phyloP scores from a whole-genome alignment of 2,797 vertebrate species.

The Malurus splendens region DNA sequence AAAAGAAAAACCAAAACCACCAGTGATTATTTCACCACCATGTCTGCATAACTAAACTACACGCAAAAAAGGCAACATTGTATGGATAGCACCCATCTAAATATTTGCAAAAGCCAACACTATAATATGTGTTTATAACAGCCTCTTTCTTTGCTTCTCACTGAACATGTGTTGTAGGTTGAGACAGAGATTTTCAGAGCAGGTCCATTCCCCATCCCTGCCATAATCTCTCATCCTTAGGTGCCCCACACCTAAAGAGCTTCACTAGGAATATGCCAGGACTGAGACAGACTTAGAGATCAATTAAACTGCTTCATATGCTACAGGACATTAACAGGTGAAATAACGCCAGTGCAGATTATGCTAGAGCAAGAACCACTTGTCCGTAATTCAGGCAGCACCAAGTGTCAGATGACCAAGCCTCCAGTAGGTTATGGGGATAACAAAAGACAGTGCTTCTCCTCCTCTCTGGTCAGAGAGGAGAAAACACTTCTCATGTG shows the following conservation, averaged over 20 bases:
- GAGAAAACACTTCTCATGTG: fast-evolving
- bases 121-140: too few species aligned
- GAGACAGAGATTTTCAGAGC: background rate
- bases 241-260: background rate
- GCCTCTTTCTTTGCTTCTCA: background rate
- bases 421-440: fast-evolving
- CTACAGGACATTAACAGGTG: background rate
- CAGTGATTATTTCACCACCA: too few species aligned
- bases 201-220: background rate
- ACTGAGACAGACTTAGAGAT: background rate
- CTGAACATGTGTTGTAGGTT: fast-evolving
- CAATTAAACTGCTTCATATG: background rate
- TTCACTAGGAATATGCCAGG: background rate
- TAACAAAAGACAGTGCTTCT: background rate
- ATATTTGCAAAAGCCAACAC: too few species aligned
- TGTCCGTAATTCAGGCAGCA: background rate
- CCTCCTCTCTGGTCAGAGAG: background rate
- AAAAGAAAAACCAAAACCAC: too few species aligned
- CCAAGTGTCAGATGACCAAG: background rate
- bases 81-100: too few species aligned
- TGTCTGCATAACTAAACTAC: too few species aligned
- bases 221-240: too few species aligned
- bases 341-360: background rate
- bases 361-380: background rate
- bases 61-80: too few species aligned